A percentile compares a stretch with the other conserved stretches of the same genome.
Evolutionary conservation across 2,797 vertebrate genomes (phyloP).

Genomic region (Fringilla coelebs): DNA sequence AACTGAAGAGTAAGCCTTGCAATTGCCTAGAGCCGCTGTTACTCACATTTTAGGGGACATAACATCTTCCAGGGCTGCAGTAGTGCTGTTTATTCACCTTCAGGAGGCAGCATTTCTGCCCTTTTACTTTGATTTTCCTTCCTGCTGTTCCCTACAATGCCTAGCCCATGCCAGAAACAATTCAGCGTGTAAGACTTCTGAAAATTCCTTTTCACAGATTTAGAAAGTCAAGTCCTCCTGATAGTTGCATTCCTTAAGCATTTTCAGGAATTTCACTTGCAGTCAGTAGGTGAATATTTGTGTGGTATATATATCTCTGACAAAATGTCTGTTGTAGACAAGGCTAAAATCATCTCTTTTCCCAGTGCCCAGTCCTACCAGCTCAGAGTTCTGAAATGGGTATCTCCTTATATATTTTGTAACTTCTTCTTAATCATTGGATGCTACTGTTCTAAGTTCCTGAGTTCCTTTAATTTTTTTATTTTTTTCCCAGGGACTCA

Average conservation of each 20-base stretch:
- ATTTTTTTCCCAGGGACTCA: constrained; percentile 83
- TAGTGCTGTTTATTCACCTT: neutral
- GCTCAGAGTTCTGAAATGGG: neutral
- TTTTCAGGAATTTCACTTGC: neutral
- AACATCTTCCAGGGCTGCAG: neutral
- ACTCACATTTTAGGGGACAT: neutral
- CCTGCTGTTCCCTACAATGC: neutral
- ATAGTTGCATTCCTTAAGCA: neutral
- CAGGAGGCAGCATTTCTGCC: neutral
- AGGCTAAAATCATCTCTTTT: neutral
- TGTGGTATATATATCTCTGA: neutral
- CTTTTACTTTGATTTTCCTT: neutral
- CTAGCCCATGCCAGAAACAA: neutral
- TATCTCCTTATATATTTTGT: neutral
- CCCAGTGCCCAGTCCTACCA: neutral
- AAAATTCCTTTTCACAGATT: neutral
- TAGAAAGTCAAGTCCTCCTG: neutral
- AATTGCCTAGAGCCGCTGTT: neutral
- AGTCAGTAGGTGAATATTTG: neutral
- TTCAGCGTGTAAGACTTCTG: neutral
- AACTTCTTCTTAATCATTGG: neutral
- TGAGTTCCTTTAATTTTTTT: neutral
- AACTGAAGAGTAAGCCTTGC: neutral
- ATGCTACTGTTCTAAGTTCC: neutral
- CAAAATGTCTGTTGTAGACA: neutral